Conservation (phyloP, 2,113 vertebrate genomes). For the Odontesthes bonariensis region DNA sequence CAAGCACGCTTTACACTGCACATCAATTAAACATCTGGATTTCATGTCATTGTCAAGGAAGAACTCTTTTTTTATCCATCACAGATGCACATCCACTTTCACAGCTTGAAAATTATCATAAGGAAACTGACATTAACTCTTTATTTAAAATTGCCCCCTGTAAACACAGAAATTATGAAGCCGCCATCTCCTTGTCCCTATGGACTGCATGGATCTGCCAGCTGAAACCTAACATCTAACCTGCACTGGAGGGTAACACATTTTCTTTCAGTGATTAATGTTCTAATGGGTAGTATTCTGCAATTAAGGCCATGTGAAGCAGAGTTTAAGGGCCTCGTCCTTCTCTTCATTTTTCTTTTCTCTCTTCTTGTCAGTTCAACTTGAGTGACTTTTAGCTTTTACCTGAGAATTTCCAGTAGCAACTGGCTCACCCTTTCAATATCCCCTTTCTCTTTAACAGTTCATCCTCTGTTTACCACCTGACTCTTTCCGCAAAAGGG, state of each 20-base stretch:
- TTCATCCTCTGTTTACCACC: neutral
- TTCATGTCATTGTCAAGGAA: neutral
- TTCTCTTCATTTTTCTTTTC: neutral
- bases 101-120: neutral
- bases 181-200: neutral
- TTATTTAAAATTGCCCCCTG: neutral
- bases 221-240: conserved; percentile 10
- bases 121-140: neutral
- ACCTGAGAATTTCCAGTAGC: conserved; percentile 40
- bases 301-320: conserved; percentile 13
- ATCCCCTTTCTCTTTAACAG: too few relatives aligned
- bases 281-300: conserved; percentile 12
- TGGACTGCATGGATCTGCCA: too few relatives aligned
- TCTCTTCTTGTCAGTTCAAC: conserved; percentile 59
- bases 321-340: neutral
- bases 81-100: neutral
- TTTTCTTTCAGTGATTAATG: neutral
- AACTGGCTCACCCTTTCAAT: neutral
- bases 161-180: neutral
- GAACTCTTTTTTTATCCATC: too few relatives aligned
- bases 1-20: neutral
- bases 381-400: conserved; percentile 47
- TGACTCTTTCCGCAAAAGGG: neutral
- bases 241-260: neutral
- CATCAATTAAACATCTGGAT: too few relatives aligned